These are phyloP conservation scores for Malacoctenus gilli DNA, from an alignment of 2,797 vertebrate species.

Conservation along the genomic window DNA sequence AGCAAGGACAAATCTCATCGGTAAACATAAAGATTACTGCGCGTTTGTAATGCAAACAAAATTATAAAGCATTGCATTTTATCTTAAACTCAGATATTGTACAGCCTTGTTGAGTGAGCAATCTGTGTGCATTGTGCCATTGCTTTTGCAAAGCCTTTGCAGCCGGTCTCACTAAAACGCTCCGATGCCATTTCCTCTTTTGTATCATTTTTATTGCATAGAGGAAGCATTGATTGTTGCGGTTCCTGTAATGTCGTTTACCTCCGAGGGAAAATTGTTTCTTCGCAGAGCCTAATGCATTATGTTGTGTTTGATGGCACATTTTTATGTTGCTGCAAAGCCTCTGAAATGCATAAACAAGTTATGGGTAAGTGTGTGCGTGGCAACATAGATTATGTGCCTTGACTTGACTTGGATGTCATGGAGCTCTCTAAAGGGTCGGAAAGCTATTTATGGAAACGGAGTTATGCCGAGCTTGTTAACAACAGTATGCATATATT, in stretches of 20 bases:
- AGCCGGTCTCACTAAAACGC: conserved; percentile 12
- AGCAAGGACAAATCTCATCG: too few species aligned
- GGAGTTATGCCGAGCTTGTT: background rate
- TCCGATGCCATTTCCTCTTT: conserved; percentile 19
- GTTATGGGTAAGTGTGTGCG: background rate
- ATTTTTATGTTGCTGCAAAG: conserved; percentile 12
- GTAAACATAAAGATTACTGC: too few species aligned
- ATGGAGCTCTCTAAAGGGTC: background rate
- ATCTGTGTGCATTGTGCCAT: background rate
- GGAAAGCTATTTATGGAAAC: background rate
- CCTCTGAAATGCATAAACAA: conserved; percentile 6
- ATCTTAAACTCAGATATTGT: background rate
- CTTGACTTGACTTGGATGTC: background rate
- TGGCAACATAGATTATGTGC: background rate
- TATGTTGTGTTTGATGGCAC: conserved; percentile 7
- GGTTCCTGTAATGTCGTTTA: conserved; percentile 4
- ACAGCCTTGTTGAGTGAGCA: background rate
- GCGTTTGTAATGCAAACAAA: too few species aligned
- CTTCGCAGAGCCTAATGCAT: conserved; percentile 9
- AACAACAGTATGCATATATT: background rate
- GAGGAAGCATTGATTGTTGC: background rate
- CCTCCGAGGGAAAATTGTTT: conserved; percentile 13
- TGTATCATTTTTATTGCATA: conserved; percentile 3
- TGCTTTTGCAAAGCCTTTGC: background rate
- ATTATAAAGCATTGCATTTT: too few species aligned